These are phyloP conservation scores for Morbakka virulenta DNA, from an alignment of 30 jellyfish, hydroid and myxozoan genomes.

Conservation along the genomic window DNA sequence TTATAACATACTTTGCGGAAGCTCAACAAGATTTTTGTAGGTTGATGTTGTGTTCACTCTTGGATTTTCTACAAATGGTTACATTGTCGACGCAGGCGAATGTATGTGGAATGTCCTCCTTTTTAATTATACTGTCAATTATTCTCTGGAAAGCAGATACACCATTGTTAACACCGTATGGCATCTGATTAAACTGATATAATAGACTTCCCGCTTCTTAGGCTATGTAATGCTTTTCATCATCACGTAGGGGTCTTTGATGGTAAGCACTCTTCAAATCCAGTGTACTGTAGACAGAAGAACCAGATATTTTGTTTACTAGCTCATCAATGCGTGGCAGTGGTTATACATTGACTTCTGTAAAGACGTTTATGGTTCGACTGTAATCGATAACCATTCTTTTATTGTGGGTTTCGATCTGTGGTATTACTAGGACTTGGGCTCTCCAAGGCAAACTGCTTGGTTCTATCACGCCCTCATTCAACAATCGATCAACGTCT, in stretches of 20 bases:
- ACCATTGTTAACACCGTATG: constrained; percentile 42
- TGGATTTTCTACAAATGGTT: constrained; percentile 41
- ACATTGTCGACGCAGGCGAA: constrained; percentile 41
- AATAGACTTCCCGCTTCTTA: constrained; percentile 36
- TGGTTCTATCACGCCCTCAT: constrained; percentile 44
- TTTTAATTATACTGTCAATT: not conserved
- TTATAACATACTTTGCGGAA: constrained; percentile 18
- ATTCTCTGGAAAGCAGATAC: constrained; percentile 24
- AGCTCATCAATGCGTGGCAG: constrained; percentile 56
- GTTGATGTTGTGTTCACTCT: constrained; percentile 52
- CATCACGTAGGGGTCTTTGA: constrained; percentile 23
- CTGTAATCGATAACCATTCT: constrained; percentile 49
- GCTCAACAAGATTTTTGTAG: constrained; percentile 43
- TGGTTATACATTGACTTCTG: constrained; percentile 62
- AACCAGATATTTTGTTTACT: too few relatives aligned
- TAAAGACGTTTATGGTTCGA: constrained; percentile 54
- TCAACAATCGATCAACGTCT: constrained; percentile 35
- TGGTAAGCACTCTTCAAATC: constrained; percentile 54
- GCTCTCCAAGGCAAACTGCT: constrained; percentile 59
- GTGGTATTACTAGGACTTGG: too few relatives aligned
- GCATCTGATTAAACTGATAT: constrained; percentile 26
- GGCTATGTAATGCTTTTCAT: constrained; percentile 31
- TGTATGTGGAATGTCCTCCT: constrained; percentile 10
- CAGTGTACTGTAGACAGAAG: constrained; percentile 38
- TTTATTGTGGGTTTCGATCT: constrained; percentile 9